Evolutionary conservation across 1,140 invertebrate species (phyloP).

Genomic region (Hydropsyche tenuis): DNA sequence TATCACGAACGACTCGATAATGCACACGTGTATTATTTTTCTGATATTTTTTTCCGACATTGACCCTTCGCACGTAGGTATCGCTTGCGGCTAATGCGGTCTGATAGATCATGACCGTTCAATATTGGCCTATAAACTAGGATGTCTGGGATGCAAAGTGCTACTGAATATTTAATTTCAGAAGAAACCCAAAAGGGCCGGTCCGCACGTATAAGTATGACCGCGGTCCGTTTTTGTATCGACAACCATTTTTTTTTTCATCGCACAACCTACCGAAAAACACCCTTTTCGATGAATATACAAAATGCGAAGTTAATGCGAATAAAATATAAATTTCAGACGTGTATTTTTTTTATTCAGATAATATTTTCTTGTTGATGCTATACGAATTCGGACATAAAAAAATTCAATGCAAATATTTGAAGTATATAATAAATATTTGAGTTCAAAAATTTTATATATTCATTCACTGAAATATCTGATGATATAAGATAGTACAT

Average conservation of each 20-base stretch:
- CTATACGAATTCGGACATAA: too few relatives aligned
- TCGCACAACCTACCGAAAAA: background rate
- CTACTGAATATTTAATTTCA: slow-evolving; percentile 49
- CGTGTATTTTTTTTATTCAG: too few relatives aligned
- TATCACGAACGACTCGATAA: background rate
- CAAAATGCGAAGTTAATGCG: too few relatives aligned
- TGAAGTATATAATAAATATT: too few relatives aligned
- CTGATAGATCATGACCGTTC: slow-evolving; percentile 47
- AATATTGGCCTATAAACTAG: slow-evolving; percentile 47
- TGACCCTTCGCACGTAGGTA: slow-evolving; percentile 24
- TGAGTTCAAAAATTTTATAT: too few relatives aligned
- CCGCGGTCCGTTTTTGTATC: slow-evolving; percentile 22
- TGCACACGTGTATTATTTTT: background rate
- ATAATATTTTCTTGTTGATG: too few relatives aligned
- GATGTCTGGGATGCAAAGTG: slow-evolving; percentile 50
- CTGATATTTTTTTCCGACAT: background rate
- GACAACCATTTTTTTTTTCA: slow-evolving; percentile 5
- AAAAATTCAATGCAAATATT: too few relatives aligned
- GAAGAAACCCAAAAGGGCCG: slow-evolving; percentile 7
- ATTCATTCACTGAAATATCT: too few relatives aligned
- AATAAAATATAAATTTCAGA: too few relatives aligned
- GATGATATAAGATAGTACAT: too few relatives aligned
- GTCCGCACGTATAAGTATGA: slow-evolving; percentile 18
- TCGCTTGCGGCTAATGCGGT: slow-evolving; percentile 35
- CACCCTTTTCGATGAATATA: too few relatives aligned